Evolutionary conservation across 2,888 invertebrate species (phyloP).

Genomic region (Tiliacea aurago): DNA sequence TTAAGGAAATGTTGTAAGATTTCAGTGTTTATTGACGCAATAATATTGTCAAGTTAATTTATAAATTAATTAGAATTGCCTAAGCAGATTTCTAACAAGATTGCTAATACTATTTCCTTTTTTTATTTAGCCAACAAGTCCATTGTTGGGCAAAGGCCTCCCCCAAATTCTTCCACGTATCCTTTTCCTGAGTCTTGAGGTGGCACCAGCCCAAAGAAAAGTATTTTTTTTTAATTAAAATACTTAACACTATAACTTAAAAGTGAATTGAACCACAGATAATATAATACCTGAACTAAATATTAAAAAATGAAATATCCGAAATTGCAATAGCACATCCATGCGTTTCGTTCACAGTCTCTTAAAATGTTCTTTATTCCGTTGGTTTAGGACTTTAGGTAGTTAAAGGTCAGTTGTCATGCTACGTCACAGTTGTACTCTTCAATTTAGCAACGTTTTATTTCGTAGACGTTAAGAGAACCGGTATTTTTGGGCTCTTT

Average conservation of each 20-base stretch:
- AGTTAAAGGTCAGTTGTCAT: no score
- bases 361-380: slow-evolving; percentile 13
- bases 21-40: neutral
- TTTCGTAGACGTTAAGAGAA: no score
- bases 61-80: neutral
- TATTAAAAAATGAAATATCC: neutral
- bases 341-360: neutral
- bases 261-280: no score
- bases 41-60: neutral
- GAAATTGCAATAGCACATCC: slow-evolving; percentile 7
- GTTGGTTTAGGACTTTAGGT: no score
- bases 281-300: no score
- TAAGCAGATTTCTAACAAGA: neutral
- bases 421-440: no score
- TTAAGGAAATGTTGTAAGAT: neutral
- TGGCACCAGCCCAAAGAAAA: neutral
- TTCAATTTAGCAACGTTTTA: no score
- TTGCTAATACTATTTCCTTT: neutral
- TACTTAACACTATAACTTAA: no score
- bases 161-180: neutral
- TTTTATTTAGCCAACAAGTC: neutral
- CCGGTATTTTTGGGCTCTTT: no score
- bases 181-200: neutral
- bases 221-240: no score
- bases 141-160: neutral